Conservation (phyloP, 2,113 vertebrate species). For the Hucho hucho region DNA sequence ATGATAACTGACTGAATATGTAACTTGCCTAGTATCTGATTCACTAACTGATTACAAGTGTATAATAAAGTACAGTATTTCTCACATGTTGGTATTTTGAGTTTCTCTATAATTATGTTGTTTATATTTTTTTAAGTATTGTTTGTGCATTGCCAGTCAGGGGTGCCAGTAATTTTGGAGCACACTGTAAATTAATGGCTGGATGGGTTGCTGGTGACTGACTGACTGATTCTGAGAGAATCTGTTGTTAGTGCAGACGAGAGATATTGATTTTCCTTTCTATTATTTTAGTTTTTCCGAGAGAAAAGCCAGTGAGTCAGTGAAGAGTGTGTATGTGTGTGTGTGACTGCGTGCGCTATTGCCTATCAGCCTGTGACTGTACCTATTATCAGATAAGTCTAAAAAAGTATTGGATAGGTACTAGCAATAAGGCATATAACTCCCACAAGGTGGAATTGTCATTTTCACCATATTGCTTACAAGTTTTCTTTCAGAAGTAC, state of each 20-base stretch:
- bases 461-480: too few species aligned
- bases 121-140: too few species aligned
- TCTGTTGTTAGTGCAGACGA: slow-evolving; percentile 59
- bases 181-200: background rate
- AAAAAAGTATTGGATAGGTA: slow-evolving; percentile 51
- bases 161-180: too few species aligned
- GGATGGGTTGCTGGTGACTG: background rate
- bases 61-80: too few species aligned
- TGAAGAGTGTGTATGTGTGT: slow-evolving; percentile 23
- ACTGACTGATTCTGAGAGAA: slow-evolving; percentile 16
- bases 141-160: too few species aligned
- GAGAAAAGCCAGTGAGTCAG: slow-evolving; percentile 39
- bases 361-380: slow-evolving; percentile 40
- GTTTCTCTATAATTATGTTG: too few species aligned
- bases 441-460: too few species aligned
- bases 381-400: slow-evolving; percentile 36
- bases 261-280: slow-evolving; percentile 66
- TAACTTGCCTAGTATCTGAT: background rate
- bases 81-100: too few species aligned
- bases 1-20: too few species aligned
- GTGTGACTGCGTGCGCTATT: slow-evolving; percentile 12
- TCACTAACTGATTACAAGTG: background rate
- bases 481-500: too few species aligned
- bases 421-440: too few species aligned
- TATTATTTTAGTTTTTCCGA: slow-evolving; percentile 69